Evolutionary conservation across 2,797 vertebrate genomes (phyloP).

Genomic region (Enteromius mattozi): DNA sequence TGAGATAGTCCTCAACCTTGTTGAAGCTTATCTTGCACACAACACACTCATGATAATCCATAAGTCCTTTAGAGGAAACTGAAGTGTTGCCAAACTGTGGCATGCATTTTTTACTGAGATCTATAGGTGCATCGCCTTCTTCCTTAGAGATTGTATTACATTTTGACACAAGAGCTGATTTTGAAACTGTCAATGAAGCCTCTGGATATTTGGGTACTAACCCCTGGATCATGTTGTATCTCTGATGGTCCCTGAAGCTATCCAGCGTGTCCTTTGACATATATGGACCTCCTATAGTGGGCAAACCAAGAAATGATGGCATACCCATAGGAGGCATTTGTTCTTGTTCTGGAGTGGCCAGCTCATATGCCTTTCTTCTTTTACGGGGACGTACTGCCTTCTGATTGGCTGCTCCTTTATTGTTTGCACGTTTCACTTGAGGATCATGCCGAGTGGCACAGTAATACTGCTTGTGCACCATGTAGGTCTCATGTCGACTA

Average conservation of each 20-base stretch:
- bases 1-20: constrained; percentile 88
- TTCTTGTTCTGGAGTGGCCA: constrained; percentile 82
- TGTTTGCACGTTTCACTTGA: constrained; percentile 80
- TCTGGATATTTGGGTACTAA: constrained; percentile 86
- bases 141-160: constrained; percentile 78
- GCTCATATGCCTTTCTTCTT: constrained; percentile 86
- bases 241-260: constrained; percentile 80
- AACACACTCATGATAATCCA: constrained; percentile 88
- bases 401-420: constrained; percentile 85
- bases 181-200: constrained; percentile 80
- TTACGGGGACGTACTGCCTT: constrained; percentile 85
- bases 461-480: constrained; percentile 91
- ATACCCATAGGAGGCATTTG: constrained; percentile 79
- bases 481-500: constrained; percentile 85
- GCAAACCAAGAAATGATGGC: constrained; percentile 80
- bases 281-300: constrained; percentile 79
- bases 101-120: constrained; percentile 88
- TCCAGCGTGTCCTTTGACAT: constrained; percentile 82
- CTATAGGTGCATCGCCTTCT: constrained; percentile 86
- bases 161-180: constrained; percentile 80
- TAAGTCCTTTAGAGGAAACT: constrained; percentile 79
- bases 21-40: constrained; percentile 91
- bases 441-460: constrained; percentile 88
- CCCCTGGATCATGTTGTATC: constrained; percentile 84
- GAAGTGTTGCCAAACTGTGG: constrained; percentile 64